Evolutionary conservation across 2,113 vertebrate species (phyloP), one percentile per base, ranked within the genome.

Genomic region (Pedetes capensis): DNA sequence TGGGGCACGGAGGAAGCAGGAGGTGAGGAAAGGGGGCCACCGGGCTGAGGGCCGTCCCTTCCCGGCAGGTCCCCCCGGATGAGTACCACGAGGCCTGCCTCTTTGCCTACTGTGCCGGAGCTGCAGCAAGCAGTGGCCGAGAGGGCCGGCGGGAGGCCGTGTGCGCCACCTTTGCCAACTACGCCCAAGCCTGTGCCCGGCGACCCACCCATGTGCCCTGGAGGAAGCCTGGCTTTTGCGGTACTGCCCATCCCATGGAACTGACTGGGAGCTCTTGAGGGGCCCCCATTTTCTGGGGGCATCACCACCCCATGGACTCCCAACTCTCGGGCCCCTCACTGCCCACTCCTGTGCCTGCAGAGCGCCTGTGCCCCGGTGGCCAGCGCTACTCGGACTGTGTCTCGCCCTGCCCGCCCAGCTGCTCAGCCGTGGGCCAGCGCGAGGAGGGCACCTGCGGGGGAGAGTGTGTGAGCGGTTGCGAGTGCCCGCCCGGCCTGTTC

Each of bases 401-500:
- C 89, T 99, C 99, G 1, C 98, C 98, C 22, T 99, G 99, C 91
- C 98, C 99, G 0, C 97, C 98, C 68, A 99, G 97, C 98, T 99
- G 99, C 29, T 90, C 74, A 0, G 98, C 98, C 0, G 98, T 98
- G 32, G 98, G 96, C 0, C 79, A 95, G 0, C 94, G 92, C 0
- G 95, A 95, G 6, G 95, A 92, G 0, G 98, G 89, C 0, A 96
- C 98, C 75, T 99, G 99, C 95, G 97, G 97, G 39, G 98, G 98
- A 1, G 99, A 99, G 97, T 99, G 99, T 34, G 98, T 99, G 57
- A 98, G 99, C 0, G 99, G 99, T 87, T 99, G 99, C 1, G 98
- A 99, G 96, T 99, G 99, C 57, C 96, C 96, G 0, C 97, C 96
- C 0, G 99, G 98, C 22, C 98, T 99, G 47, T 99, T 98, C 96